Evolutionary conservation across 2,888 invertebrate genomes (phyloP).

Genomic region (Yponomeuta malinellus): DNA sequence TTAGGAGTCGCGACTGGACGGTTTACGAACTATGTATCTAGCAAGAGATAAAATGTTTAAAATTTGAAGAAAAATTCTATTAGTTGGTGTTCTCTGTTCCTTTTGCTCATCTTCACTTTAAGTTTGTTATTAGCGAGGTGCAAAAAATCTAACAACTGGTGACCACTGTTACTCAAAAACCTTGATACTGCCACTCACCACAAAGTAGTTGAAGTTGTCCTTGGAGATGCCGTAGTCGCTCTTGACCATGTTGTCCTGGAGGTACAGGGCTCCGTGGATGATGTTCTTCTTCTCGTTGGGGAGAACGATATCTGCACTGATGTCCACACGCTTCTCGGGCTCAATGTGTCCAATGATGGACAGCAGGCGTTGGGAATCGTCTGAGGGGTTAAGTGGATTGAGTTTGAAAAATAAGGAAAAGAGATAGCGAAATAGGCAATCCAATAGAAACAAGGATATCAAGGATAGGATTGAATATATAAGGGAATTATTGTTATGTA

Average conservation of each 20-base stretch:
- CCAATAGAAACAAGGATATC: too few relatives aligned
- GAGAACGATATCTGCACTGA: conserved; percentile 72
- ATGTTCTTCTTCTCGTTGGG: conserved; percentile 76
- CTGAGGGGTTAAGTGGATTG: conserved; percentile 27
- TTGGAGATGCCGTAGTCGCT: conserved; percentile 77
- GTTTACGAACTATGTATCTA: too few relatives aligned
- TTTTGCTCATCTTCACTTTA: too few relatives aligned
- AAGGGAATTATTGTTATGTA: too few relatives aligned
- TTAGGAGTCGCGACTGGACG: too few relatives aligned
- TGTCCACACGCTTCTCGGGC: conserved; percentile 77
- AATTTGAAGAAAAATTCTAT: too few relatives aligned
- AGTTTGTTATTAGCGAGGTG: too few relatives aligned
- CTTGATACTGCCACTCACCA: conserved; percentile 53
- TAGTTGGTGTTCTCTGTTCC: too few relatives aligned
- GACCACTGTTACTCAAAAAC: too few relatives aligned
- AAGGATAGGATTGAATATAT: too few relatives aligned
- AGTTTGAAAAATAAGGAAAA: background rate
- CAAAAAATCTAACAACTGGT: too few relatives aligned
- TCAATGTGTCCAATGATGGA: conserved; percentile 73
- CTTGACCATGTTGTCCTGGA: conserved; percentile 79
- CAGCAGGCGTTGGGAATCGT: conserved; percentile 69
- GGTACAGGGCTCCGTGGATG: conserved; percentile 72
- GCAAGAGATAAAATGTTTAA: too few relatives aligned
- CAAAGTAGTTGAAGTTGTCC: conserved; percentile 74
- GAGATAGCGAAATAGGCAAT: background rate